Evolutionary conservation across 35 echinoderm and acorn worm genomes (phyloP), one percentile per base, ranked within the genome.

Genomic region (Lytechinus variegatus): DNA sequence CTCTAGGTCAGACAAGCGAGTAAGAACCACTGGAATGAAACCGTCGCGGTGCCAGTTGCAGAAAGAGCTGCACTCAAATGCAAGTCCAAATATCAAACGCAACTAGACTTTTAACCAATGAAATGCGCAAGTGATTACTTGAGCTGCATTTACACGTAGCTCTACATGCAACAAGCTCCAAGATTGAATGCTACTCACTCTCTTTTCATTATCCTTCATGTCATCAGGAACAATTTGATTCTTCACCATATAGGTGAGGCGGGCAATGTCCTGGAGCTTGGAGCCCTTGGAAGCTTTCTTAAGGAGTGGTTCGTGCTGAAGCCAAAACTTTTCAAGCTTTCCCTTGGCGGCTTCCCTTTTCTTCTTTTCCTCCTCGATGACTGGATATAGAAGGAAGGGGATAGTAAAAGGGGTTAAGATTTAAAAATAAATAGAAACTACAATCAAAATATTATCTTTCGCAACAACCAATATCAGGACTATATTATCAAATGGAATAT

Each of bases 311-410:
- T 97, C 98, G 94, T 99, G 97, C 91, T 97, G 97, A 21, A 97
- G 91, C 98, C 98, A 99, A 86, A 99, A 99, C 56, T 95, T 97
- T 71, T 99, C 94, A 33, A 99, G 71, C 79, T 87, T 61, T 86
- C 54, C 52, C 61, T 86, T 56, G 21, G 55, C 60, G n/a, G 66
- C 86, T 95, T 99, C 56, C 52, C 60, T 91, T 12, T 92, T 96
- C 55, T 52, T 61, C 56, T 97, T 94, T 79, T 97, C 98, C 27
- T 96, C 97, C 94, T 97, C 98, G 56, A 97, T 54, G 54, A 96
- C 98, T 99, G 52, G 52, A 90, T 14, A 66, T 54, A 44, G 54
- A 55, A 92, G 27, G 89, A 72, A 55, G 21, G 9, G 86, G 11
- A 94, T 53, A 6, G 27, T 86, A 53, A 95, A 90, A 24, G 61